Evolutionary conservation across 2,888 invertebrate species (phyloP).

Genomic region (Spatulosminthurus flaviceps): DNA sequence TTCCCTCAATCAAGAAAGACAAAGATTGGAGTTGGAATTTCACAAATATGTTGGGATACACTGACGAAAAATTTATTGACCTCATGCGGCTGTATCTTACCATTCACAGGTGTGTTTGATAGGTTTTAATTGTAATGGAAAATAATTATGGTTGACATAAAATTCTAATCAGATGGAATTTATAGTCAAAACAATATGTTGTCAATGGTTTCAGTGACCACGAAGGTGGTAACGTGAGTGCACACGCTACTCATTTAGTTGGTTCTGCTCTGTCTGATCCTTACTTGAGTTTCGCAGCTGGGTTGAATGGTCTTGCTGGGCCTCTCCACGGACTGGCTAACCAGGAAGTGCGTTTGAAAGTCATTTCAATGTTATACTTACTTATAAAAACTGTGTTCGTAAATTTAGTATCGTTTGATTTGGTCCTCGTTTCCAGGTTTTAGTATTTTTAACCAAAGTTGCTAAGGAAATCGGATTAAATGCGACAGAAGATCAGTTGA

Average conservation of each 20-base stretch:
- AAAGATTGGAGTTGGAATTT: conserved; percentile 96
- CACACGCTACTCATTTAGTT: conserved; percentile 92
- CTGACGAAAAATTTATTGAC: conserved; percentile 82
- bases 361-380: too few species aligned
- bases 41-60: conserved; percentile 88
- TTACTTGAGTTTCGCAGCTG: conserved; percentile 90
- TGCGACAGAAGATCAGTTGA: conserved; percentile 88
- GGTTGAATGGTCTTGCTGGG: conserved; percentile 93
- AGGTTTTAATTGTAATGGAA: not conserved
- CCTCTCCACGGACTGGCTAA: conserved; percentile 96
- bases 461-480: conserved; percentile 85
- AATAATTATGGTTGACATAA: not conserved
- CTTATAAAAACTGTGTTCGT: too few species aligned
- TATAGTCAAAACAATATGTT: not conserved
- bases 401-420: too few species aligned
- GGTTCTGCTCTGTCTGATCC: conserved; percentile 94
- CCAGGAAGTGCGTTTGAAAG: conserved; percentile 80
- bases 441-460: conserved; percentile 92
- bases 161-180: not conserved
- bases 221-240: conserved; percentile 96
- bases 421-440: too few species aligned
- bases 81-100: conserved; percentile 92
- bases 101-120: conserved; percentile 76
- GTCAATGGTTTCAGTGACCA: conserved; percentile 76
- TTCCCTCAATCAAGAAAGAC: conserved; percentile 86